Evolutionary conservation across 2,888 invertebrate genomes (phyloP), one percentile per base, ranked within the genome.

Genomic region (Ommatoiulus sabulosus): DNA sequence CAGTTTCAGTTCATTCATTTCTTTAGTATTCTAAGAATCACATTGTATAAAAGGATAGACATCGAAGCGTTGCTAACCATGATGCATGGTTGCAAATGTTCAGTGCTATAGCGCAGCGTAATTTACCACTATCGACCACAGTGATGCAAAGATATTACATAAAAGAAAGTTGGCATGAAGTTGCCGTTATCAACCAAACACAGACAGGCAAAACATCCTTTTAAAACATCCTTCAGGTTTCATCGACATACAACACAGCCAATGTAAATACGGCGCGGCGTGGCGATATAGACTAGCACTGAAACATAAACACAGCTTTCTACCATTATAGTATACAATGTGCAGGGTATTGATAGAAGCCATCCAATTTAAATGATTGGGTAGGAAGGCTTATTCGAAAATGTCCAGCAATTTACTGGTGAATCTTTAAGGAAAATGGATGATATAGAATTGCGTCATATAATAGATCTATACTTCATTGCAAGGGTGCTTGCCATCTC

Each of bases 161-260:
- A 35, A 35, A 80, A 80, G 72, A 80, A 80, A 80, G 80, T 80
- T 80, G 80, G 35, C 35, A 43, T 80, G 35, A 80, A 80, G 80
- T 43, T 80, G 80, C 80, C 80, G 80, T 80, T 80, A 80, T 80
- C 80, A 43, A 80, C 80, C 35, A 80, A 80, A 80, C 80, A 35
- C 80, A 80, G 80, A 35, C 80, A 80, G 80, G 80, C 80, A 80
- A 80, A 80, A 80, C 35, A 80, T 80, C 80, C 35, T 80, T 43
- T 80, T 12, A 80, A 80, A 80, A 80, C 80, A 80, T 35, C 35
- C 80, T 15, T 80, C 35, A 80, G 35, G 80, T 80, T 80, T 35
- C 80, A 80, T 80, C 35, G 80, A 80, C 24, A 80, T 80, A 35
- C 35, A 80, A 72, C 35, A 35, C 80, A 35, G 80, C 35, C 8